Base-by-base conservation (phyloP, 2,888 invertebrate genomes). In the Zhuqinia jingwanae region DNA sequence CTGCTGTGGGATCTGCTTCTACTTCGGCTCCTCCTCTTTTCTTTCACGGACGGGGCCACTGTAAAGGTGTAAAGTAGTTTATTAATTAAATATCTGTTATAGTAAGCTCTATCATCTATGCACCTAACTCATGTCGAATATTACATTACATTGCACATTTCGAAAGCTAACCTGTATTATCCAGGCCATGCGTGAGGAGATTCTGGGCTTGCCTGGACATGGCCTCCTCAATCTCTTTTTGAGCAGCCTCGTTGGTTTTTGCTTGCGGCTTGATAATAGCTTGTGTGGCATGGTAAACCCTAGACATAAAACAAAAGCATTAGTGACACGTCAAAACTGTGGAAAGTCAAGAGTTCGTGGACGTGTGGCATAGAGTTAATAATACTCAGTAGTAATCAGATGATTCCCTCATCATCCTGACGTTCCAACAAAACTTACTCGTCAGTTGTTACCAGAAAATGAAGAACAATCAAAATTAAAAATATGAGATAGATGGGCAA, bases 171-270 rank as follows among this genome's bases (percentile, higher is more conserved):
- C 85, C 75, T 36, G 85, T 36, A 11, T 80, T 85, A 93, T 97
- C 98, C 89, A 98, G 97, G 15, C 97, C 97, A 10, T 98, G 98
- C 0, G 97, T 97, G 89, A 99, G 97, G 91, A 98, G 94, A 92
- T 96, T 97, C 92, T 98, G 98, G 0, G 98, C 98, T 93, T 99
- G 98, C 88, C 98, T 94, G 65, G 97, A 96, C 98, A 99, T 98
- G 0, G 98, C 98, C 92, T 98, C 98, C 92, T 98, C 98, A 82
- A 99, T 98, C 93, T 98, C 98, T 63, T 96, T 95, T 92, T 98
- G 97, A 0, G 98, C 98, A 0, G 97, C 98, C 92, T 98, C 98
- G 92, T 98, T 98, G 90, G 97, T 98, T 92, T 98, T 98, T 0
- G 97, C 96, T 92, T 97, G 97, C 0, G 98, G 98, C 92, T 97